A percentile compares a stretch with the other conserved stretches of the same genome.
Conservation (phyloP, 2,888 invertebrate species). For the Eristalis arbustorum region DNA sequence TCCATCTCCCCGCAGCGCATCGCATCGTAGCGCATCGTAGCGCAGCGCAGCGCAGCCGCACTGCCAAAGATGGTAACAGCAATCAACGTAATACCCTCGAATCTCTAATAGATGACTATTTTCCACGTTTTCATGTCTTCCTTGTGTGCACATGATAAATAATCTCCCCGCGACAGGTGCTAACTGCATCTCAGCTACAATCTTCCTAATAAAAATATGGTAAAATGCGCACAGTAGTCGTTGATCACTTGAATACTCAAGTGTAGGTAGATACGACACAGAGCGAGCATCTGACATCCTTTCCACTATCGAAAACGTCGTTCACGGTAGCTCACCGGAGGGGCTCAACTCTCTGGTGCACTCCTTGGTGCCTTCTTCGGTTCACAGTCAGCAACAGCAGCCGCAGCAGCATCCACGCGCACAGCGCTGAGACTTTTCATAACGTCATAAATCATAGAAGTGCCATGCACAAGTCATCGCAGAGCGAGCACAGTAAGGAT, state of each 20-base stretch:
- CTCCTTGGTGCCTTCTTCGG: background rate
- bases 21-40: background rate
- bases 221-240: constrained; percentile 66
- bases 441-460: constrained; percentile 68
- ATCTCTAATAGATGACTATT: constrained; percentile 67
- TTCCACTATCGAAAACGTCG: constrained; percentile 46
- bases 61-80: constrained; percentile 34
- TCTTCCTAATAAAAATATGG: constrained; percentile 55
- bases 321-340: constrained; percentile 65
- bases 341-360: background rate
- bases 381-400: constrained; percentile 4
- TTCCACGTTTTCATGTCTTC: constrained; percentile 64
- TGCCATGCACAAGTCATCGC: constrained; percentile 62
- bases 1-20: constrained; percentile 13
- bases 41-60: background rate
- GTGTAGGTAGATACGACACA: constrained; percentile 66
- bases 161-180: constrained; percentile 67
- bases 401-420: constrained; percentile 19
- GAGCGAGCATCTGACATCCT: constrained; percentile 47
- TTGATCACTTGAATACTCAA: constrained; percentile 67
- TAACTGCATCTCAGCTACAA: constrained; percentile 62
- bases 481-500: constrained; percentile 50
- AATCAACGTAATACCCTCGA: constrained; percentile 67
- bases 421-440: constrained; percentile 49
- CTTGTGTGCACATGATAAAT: constrained; percentile 66